Evolutionary conservation across 2,888 invertebrate species (phyloP).

Genomic region (Fragum fragum): DNA sequence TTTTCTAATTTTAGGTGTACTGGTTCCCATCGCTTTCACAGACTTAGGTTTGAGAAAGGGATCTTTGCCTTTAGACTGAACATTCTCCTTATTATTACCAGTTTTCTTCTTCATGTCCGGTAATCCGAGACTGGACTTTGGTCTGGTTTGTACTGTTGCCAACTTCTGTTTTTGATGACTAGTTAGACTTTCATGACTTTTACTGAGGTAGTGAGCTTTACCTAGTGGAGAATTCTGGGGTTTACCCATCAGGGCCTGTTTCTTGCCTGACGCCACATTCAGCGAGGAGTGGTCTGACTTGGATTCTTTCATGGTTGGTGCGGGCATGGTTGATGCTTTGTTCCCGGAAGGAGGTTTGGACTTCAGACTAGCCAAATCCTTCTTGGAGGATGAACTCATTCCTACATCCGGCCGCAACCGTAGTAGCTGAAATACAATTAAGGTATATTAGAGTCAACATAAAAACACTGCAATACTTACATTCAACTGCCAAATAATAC

Average conservation of each 20-base stretch:
- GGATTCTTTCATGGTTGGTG: constrained; percentile 77
- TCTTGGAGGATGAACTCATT: constrained; percentile 51
- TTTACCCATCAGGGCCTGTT: constrained; percentile 60
- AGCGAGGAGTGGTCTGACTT: constrained; percentile 77
- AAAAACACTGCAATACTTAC: too few relatives aligned
- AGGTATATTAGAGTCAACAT: too few relatives aligned
- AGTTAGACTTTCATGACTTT: constrained; percentile 85
- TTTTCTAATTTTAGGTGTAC: constrained; percentile 80
- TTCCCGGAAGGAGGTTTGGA: constrained; percentile 51
- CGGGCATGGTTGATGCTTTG: constrained; percentile 32
- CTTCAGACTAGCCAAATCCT: constrained; percentile 45
- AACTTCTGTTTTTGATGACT: constrained; percentile 79
- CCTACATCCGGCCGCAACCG: constrained; percentile 48
- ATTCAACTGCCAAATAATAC: too few relatives aligned
- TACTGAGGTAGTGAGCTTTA: constrained; percentile 81
- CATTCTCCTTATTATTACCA: constrained; percentile 81
- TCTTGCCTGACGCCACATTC: constrained; percentile 52
- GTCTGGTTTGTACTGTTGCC: constrained; percentile 65
- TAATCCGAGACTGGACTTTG: constrained; percentile 72
- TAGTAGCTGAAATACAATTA: constrained; percentile 64
- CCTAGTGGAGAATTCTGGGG: constrained; percentile 70
- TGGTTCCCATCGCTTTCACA: constrained; percentile 65
- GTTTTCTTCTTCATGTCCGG: constrained; percentile 63
- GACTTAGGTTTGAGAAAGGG: constrained; percentile 77
- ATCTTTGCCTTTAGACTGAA: constrained; percentile 73